Evolutionary conservation across 1,140 invertebrate genomes (phyloP).

Genomic region (Listronotus bonariensis): DNA sequence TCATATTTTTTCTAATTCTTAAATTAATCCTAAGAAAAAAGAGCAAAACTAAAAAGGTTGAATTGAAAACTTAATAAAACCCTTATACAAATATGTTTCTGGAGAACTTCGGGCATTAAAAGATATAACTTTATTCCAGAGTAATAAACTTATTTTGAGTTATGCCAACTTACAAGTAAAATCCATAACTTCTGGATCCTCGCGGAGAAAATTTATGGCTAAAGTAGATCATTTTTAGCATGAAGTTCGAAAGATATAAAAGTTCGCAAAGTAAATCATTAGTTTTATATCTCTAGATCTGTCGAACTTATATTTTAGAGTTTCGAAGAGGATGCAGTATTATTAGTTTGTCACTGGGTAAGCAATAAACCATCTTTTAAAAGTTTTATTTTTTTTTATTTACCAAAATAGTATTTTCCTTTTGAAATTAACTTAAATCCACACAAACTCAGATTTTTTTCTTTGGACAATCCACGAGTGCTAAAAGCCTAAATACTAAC

Average conservation of each 20-base stretch:
- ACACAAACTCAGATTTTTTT: too few species aligned
- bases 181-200: constrained; percentile 14
- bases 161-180: constrained; percentile 14
- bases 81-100: constrained; percentile 15
- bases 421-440: too few species aligned
- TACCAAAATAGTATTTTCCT: too few species aligned
- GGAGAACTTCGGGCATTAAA: constrained; percentile 15
- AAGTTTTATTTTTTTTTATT: too few species aligned
- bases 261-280: constrained; percentile 23
- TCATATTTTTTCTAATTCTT: too few species aligned
- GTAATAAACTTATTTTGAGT: constrained; percentile 19
- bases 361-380: background rate
- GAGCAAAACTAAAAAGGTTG: background rate
- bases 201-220: constrained; percentile 9
- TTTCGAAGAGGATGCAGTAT: background rate
- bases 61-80: constrained; percentile 11
- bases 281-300: constrained; percentile 18
- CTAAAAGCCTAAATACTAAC: too few species aligned
- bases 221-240: constrained; percentile 25
- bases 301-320: constrained; percentile 9
- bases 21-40: background rate
- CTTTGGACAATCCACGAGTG: too few species aligned
- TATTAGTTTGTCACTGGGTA: constrained; percentile 6
- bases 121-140: constrained; percentile 11
- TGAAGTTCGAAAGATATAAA: constrained; percentile 18